Evolutionary conservation across 2,797 vertebrate genomes (phyloP), one percentile per base, ranked within the genome.

Genomic region (Tangara arthus): DNA sequence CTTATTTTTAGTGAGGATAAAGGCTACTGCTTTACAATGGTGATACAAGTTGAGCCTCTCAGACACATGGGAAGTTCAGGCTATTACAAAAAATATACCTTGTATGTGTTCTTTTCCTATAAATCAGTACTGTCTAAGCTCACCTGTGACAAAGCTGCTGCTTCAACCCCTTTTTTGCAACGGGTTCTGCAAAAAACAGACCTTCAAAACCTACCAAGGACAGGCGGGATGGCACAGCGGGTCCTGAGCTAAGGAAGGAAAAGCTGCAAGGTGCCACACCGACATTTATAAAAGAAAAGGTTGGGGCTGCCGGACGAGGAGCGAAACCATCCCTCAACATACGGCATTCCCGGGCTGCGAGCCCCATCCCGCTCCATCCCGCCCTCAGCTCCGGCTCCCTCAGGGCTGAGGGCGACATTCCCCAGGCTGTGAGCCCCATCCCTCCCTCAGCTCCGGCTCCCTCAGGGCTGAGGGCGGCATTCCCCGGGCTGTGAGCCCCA

Each of bases 251-350:
- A 10, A 12, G 23, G 16, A 34, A 47, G 30, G 8, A 12, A 72
- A 37, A 42, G 2, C 42, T 34, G 18, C 9, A 28, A 44, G 18
- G 2, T 6, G 34, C 6, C 28, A n/a, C 15, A 39, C 0, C 1
- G 8, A 37, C 23, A 41, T 9, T 49, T 37, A 26, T 5, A 11
- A 53, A 42, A n/a, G 12, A 10, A 19, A 55, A 17, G 11, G 3
- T 3, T 1, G 4, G 8, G 8, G 7, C 20, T 15, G 32, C 10
- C 15, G 4, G 2, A 23, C 9, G 3, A 9, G 15, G 53, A 9
- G 14, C 12, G 6, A 34, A 49, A 9, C 55, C 23, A 35, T 26
- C 15, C 12, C 30, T 41, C 41, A 41, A 41, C 16, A 41, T 41
- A 41, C 15, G 41, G 41, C 41, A 41, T 41, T 41, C 41, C 15